Evolutionary conservation across 2,888 invertebrate genomes (phyloP), one percentile per base, ranked within the genome.

Genomic region (Netelia fuscicornis): DNA sequence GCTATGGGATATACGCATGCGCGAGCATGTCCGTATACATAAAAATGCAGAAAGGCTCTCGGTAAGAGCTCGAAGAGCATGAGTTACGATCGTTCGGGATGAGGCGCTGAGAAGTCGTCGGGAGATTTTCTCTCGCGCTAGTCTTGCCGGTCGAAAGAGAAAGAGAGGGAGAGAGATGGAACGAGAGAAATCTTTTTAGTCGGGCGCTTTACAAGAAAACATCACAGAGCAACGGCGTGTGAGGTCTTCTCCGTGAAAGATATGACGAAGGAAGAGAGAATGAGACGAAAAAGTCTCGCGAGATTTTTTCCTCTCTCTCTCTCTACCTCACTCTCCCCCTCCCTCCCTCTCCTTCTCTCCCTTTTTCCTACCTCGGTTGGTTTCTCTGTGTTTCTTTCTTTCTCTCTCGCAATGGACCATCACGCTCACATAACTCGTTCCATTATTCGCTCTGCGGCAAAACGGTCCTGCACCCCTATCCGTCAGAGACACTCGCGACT

Each of bases 61-160:
- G 82, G 30, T 72, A 79, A 79, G 68, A 78, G 71, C 60, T 37
- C 52, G 30, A 44, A 62, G 54, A 68, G 83, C 82, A 84, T 88
- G 91, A 91, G 87, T 91, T 90, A 91, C 90, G 90, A 90, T 90
- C 90, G 89, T 90, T 86, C 25, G 87, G 71, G 74, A 77, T 54
- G 72, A 37, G 23, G 17, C 72, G 74, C 54, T 78, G 84, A 81
- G 77, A 77, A 75, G 60, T 81, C 60, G 80, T 74, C 65, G 71
- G 5, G 70, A 65, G 84, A 81, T 72, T 72, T 25, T 76, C 30
- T 25, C 20, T 58, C 20, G 20, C 11, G 9, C 37, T 23, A 20
- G 10, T 56, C n/a, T 44, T 11, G 68, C 25, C 48, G 48, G 68
- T 37, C 30, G 58, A 30, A 64, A 62, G 23, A 42, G 37, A 60